Base-by-base conservation (phyloP, 2,888 invertebrate species). In the Nemapogon koenigi region DNA sequence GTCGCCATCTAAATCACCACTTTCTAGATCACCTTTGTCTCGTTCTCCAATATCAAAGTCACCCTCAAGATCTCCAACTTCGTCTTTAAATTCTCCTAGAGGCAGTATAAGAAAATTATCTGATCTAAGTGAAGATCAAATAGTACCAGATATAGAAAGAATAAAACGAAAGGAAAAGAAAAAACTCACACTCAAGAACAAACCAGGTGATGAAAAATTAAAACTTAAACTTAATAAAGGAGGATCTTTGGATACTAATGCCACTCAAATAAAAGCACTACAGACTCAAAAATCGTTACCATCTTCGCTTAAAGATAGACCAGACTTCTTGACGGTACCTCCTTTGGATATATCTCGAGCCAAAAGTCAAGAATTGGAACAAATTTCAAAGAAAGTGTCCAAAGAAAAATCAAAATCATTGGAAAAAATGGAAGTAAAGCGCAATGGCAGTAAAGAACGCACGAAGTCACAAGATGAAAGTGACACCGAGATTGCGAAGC, bases 381-480 rank as follows among this genome's bases (percentile, higher is more conserved):
- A 80, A 54, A 58, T 58, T 8, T 64, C 72, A 35, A 79, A 65
- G 62, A 67, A 65, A 54, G 17, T 69, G 79, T 36, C 78, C 83
- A 1, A 86, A 85, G 54, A 88, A 88, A 56, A 86, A 86, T 86
- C 87, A 0, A 85, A 84, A 50, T 87, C 87, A 0, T 65, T 88
- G 41, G 88, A 88, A 51, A 84, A 82, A 59, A 75, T 85, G 63
- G 84, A 85, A 52, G 56, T 83, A 1, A 83, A 79, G 57, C 62
- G 84, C 46, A 65, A 68, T 11, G 52, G 65, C 42, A 84, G 84
- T 50, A 84, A 83, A 49, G 88, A 88, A 57, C 79, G 87, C 44
- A 84, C 86, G 3, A 87, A 85, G 54, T 88, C 87, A 1, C 87
- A 86, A 58, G 88, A 88, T 55, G 88, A 88, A 46, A 86, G 85